Evolutionary conservation across 2,113 vertebrate species (phyloP).

Genomic region (Zootoca vivipara): DNA sequence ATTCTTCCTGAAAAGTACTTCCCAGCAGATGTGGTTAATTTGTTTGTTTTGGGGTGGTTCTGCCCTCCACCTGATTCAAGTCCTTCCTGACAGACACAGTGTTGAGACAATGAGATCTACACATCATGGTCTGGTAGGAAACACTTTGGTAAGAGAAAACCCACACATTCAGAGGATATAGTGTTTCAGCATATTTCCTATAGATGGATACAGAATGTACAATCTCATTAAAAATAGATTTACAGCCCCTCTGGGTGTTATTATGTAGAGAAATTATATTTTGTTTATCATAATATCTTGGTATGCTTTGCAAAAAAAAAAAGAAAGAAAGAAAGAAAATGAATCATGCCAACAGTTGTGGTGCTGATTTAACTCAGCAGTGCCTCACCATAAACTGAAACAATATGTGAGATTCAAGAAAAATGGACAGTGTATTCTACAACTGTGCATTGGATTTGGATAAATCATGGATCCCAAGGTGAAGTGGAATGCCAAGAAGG

Average conservation of each 20-base stretch:
- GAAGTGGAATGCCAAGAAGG: too few species aligned
- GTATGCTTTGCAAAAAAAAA: neutral
- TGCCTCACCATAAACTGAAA: neutral
- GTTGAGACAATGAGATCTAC: conserved; percentile 49
- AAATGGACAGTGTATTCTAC: neutral
- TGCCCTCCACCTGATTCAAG: conserved; percentile 38
- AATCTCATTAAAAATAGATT: conserved; percentile 36
- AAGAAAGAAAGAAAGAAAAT: conserved; percentile 3
- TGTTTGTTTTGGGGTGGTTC: conserved; percentile 46
- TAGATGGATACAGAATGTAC: neutral
- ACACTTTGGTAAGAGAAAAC: conserved; percentile 41
- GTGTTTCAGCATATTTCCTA: conserved; percentile 7
- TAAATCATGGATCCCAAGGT: too few species aligned
- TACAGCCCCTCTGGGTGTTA: conserved; percentile 21
- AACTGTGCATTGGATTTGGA: neutral
- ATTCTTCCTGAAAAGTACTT: conserved; percentile 52
- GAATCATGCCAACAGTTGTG: neutral
- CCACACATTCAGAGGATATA: conserved; percentile 26
- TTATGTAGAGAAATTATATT: conserved; percentile 17
- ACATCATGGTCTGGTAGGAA: conserved; percentile 58
- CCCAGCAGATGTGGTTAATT: conserved; percentile 52
- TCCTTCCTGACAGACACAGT: conserved; percentile 56
- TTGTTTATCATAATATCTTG: conserved; percentile 17
- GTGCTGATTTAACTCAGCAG: neutral
- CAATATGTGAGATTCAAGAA: neutral